Evolutionary conservation across 2,797 vertebrate genomes (phyloP), one percentile per base, ranked within the genome.

Genomic region (Tangara arthus): DNA sequence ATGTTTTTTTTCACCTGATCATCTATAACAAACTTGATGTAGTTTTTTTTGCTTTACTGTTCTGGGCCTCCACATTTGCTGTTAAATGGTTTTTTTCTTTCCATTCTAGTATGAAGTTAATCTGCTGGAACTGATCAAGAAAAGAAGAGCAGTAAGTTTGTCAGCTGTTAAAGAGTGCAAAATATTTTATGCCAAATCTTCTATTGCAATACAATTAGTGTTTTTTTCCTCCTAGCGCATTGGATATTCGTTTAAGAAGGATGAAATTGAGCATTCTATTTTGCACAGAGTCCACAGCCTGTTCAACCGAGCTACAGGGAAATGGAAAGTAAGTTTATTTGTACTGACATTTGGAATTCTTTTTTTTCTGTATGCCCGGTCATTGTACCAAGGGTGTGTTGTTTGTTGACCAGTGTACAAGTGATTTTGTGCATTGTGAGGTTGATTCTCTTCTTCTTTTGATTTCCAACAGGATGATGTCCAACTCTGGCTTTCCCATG

Each of bases 401-500:
- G 50, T 71, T 75, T 83, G 35, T 18, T 63, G 73, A 41, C 85
- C 46, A 71, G 0, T 3, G 7, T 56, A 21, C 16, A 68, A 34
- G 11, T 2, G 7, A 41, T 76, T 90, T 70, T 88, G 30, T 60
- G 11, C 18, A 5, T 7, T 28, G 6, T 60, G 34, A 73, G 30
- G 42, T 60, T 93, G 52, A 82, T 75, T 83, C 15, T 83, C 3
- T 72, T 83, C 3, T 72, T 95, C 4, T 69, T 95, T 66, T 50
- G 21, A 56, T 96, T 94, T 85, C 56, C 86, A 81, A 26, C 94
- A 99, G 99, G 98, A 98, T 27, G 99, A 99, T 86, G 93, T 99
- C 82, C 99, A 99, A 94, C 98, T 99, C 39, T 99, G 99, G 99
- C 97, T 99, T 52, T 99, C 99, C 1, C 99, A 99, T 22, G 96